phyloP scores from a whole-genome alignment of 2,113 vertebrate genomes.

The Blennius ocellaris region DNA sequence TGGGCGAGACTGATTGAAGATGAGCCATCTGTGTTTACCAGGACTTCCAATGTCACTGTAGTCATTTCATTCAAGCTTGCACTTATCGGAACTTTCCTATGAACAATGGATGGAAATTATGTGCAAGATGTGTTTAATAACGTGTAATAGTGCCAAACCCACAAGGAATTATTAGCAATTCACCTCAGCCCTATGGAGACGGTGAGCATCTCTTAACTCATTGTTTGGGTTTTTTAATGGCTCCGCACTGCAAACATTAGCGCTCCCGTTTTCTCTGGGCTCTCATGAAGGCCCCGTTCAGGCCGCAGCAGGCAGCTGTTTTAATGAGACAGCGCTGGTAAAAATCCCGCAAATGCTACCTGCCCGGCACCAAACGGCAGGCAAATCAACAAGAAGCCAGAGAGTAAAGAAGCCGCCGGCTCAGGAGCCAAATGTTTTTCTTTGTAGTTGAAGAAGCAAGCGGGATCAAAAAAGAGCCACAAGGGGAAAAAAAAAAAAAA shows the following conservation, averaged over 20 bases:
- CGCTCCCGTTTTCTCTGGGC: not conserved
- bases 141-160: not conserved
- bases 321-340: not conserved
- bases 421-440: not conserved
- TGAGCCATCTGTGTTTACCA: not conserved
- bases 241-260: not conserved
- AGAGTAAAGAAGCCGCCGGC: not conserved
- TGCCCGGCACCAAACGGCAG: not conserved
- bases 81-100: not conserved
- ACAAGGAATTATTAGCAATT: not conserved
- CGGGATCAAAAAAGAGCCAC: slow-evolving; percentile 4
- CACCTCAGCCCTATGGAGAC: not conserved
- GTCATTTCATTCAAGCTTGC: not conserved
- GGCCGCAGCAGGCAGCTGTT: not conserved
- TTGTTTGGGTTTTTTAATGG: slow-evolving; percentile 1
- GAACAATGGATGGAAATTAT: not conserved
- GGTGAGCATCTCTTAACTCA: not conserved
- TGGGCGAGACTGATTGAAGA: not conserved
- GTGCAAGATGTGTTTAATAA: not conserved
- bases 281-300: not conserved
- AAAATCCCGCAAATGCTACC: not conserved
- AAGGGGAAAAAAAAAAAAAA: not conserved
- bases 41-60: too few species aligned
- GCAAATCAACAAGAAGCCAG: not conserved
- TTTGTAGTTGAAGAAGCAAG: not conserved